Conservation (phyloP, 2,113 vertebrate species). For the Aegotheles bennettii region DNA sequence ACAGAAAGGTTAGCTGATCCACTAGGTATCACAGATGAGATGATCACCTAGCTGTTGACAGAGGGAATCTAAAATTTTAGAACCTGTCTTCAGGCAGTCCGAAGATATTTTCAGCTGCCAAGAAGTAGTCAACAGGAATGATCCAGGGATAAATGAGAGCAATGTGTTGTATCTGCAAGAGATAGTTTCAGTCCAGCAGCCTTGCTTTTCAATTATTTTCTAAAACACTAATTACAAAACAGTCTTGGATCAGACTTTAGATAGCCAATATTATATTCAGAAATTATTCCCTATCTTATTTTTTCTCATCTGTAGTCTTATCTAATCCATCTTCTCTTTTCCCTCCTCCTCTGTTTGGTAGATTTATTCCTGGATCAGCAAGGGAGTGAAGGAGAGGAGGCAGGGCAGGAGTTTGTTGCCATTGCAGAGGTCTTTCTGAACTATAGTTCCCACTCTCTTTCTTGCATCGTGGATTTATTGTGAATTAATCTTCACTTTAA, state of each 20-base stretch:
- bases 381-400: not conserved
- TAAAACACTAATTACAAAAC: not conserved
- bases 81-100: not conserved
- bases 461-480: not conserved
- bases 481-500: not conserved
- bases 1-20: not conserved
- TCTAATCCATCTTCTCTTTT: not conserved
- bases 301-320: not conserved
- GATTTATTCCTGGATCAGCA: not conserved
- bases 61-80: constrained; percentile 22
- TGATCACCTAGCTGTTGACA: not conserved
- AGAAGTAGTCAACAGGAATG: not conserved
- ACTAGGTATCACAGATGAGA: not conserved
- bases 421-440: not conserved
- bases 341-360: not conserved
- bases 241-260: not conserved
- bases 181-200: not conserved
- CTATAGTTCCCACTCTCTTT: not conserved
- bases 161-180: not conserved
- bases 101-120: not conserved
- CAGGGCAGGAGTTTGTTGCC: not conserved
- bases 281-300: not conserved
- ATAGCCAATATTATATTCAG: not conserved
- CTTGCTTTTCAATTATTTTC: not conserved
- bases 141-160: not conserved